Percentiles rank a stretch among this genome's conserved stretches.
Conservation (phyloP, 2,888 invertebrate genomes). For the Raillietiella orientalis region DNA sequence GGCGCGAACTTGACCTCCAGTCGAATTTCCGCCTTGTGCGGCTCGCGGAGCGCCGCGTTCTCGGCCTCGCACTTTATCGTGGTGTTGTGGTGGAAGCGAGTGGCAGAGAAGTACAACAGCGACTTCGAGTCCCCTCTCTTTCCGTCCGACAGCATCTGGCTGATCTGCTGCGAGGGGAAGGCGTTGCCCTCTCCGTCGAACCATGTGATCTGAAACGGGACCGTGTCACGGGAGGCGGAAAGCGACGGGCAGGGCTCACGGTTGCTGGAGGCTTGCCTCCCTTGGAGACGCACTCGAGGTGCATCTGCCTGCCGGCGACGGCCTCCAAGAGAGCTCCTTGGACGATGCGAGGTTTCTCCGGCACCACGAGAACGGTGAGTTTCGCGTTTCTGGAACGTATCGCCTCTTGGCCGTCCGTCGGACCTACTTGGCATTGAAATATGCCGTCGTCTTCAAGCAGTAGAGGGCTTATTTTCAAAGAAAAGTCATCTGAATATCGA, state of each 20-base stretch:
- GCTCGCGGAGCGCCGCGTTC: constrained; percentile 60
- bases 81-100: constrained; percentile 61
- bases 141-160: constrained; percentile 34
- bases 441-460: constrained; percentile 69
- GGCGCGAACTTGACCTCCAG: constrained; percentile 74
- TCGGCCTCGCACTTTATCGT: constrained; percentile 70
- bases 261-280: constrained; percentile 83
- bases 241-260: no score
- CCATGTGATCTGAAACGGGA: constrained; percentile 43
- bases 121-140: constrained; percentile 56
- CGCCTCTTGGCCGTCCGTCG: constrained; percentile 24
- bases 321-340: constrained; percentile 51
- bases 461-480: constrained; percentile 59
- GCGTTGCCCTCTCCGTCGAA: constrained; percentile 61
- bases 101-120: constrained; percentile 44
- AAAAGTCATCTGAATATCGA: constrained; percentile 52
- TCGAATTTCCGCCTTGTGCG: constrained; percentile 40
- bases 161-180: no score
- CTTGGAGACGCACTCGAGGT: constrained; percentile 59
- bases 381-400: constrained; percentile 58
- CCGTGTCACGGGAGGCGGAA: no score
- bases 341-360: constrained; percentile 56
- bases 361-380: constrained; percentile 58
- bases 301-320: constrained; percentile 59
- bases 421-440: constrained; percentile 79